Base-by-base conservation (phyloP, 2,113 vertebrate species). In the Mustela lutreola region DNA sequence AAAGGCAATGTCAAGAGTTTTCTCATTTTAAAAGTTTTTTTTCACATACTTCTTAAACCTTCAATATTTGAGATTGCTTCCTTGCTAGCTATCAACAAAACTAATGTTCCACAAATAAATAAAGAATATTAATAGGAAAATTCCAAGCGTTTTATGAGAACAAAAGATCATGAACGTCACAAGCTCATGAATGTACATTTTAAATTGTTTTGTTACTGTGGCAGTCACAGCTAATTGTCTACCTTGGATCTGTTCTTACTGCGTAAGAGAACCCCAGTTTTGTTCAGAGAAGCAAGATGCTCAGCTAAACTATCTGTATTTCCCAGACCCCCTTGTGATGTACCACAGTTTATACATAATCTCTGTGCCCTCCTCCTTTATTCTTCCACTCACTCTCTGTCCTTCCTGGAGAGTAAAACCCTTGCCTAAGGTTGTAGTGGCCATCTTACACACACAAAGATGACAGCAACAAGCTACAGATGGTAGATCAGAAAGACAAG, bases 41-140 rank as follows among this genome's bases (percentile, higher is more conserved):
- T 73, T 15, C 60, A 56, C 24, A 50, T 45, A 94, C 88, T 85
- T 92, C 92, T 97, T 85, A 92, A 79, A 84, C 5, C 45, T 76
- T 88, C 62, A 91, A 19, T 81, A 92, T 65, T 19, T 95, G 36
- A 94, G 18, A 95, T 67, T 56, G 89, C 16, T 83, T 96, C 78
- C 42, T 89, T 93, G 22, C 19, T 53, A 67, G 78, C 48, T 85
- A 79, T 53, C 63, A 81, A 92, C 26, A 91, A 93, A 89, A 83
- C 36, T 21, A 91, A 70, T 10, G 9, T 82, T 70, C 22, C 53
- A 73, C 15, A 87, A 89, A 48, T 78, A 92, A 91, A 16, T 50
- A 60, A 63, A 79, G 18, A 84, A 63, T 50, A 75, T 45, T 53
- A 83, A 60, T 1, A 58, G 42, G 65, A 96, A 82, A 90, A 78